Conservation (phyloP, 2,797 vertebrate species). For the Hydrolagus colliei region DNA sequence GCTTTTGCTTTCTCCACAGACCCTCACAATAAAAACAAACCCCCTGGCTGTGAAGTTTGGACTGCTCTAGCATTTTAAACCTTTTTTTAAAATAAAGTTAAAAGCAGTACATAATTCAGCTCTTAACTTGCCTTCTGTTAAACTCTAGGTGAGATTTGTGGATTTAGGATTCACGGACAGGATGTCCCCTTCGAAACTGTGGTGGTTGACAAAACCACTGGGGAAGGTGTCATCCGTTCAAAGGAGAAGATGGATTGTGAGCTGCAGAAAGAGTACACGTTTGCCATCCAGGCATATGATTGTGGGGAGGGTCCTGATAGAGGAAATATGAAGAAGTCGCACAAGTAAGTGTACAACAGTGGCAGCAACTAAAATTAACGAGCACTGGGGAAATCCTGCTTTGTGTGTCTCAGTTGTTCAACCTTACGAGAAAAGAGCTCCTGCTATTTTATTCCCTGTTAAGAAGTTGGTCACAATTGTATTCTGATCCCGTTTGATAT, state of each 20-base stretch:
- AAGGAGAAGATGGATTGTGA: conserved; percentile 94
- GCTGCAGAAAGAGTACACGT: conserved; percentile 91
- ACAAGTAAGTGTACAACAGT: conserved; percentile 75
- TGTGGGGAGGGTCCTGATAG: conserved; percentile 90
- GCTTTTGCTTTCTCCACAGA: conserved; percentile 82
- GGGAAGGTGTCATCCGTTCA: conserved; percentile 83
- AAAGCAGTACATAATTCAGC: accelerated
- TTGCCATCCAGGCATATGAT: conserved; percentile 93
- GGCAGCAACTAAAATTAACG: not conserved
- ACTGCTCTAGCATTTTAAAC: conserved; percentile 37
- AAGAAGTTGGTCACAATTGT: too few relatives aligned
- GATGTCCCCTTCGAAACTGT: conserved; percentile 93
- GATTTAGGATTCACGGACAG: conserved; percentile 94
- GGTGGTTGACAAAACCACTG: conserved; percentile 93
- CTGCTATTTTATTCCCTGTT: too few relatives aligned
- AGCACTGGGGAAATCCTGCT: too few relatives aligned
- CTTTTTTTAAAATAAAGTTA: conserved; percentile 10
- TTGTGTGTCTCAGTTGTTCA: too few relatives aligned
- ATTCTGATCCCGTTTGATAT: too few relatives aligned
- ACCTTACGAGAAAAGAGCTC: too few relatives aligned
- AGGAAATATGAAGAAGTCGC: conserved; percentile 82
- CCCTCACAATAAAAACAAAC: conserved; percentile 69
- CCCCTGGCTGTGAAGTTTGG: conserved; percentile 71
- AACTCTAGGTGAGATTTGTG: conserved; percentile 91
- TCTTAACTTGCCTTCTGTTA: conserved; percentile 46